Percentiles rank a stretch among this genome's conserved stretches.
phyloP scores from a whole-genome alignment of 2,888 invertebrate species.

The Blomia tropicalis region DNA sequence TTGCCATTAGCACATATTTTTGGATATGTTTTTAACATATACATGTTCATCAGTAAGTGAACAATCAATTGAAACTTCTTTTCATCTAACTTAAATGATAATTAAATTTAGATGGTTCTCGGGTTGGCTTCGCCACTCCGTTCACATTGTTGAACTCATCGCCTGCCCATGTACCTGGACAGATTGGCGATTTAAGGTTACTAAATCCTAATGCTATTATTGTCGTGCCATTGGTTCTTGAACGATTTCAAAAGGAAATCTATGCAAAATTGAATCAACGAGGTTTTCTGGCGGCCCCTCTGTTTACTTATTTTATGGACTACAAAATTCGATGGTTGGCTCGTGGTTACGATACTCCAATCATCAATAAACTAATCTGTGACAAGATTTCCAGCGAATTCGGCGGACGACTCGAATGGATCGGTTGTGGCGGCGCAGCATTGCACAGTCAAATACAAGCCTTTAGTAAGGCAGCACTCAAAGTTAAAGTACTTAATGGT shows the following conservation, averaged over 20 bases:
- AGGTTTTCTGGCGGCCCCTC: constrained; percentile 56
- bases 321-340: constrained; percentile 51
- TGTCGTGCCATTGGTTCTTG: constrained; percentile 86
- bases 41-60: constrained; percentile 38
- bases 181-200: constrained; percentile 78
- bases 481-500: constrained; percentile 74
- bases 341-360: constrained; percentile 22
- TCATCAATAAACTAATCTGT: constrained; percentile 42
- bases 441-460: constrained; percentile 84
- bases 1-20: constrained; percentile 92
- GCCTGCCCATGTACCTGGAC: constrained; percentile 63
- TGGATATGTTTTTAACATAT: constrained; percentile 60
- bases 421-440: constrained; percentile 87
- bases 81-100: neutral
- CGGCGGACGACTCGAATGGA: constrained; percentile 71
- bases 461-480: constrained; percentile 77
- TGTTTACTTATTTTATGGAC: constrained; percentile 84
- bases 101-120: constrained; percentile 55
- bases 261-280: constrained; percentile 66
- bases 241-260: constrained; percentile 89
- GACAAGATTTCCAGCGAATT: constrained; percentile 52
- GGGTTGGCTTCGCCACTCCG: constrained; percentile 90
- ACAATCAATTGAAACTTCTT: neutral
- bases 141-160: constrained; percentile 48
- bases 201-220: constrained; percentile 84